These are phyloP conservation scores for Scleropages formosus DNA, from an alignment of 2,797 vertebrate species.

Conservation along the genomic window DNA sequence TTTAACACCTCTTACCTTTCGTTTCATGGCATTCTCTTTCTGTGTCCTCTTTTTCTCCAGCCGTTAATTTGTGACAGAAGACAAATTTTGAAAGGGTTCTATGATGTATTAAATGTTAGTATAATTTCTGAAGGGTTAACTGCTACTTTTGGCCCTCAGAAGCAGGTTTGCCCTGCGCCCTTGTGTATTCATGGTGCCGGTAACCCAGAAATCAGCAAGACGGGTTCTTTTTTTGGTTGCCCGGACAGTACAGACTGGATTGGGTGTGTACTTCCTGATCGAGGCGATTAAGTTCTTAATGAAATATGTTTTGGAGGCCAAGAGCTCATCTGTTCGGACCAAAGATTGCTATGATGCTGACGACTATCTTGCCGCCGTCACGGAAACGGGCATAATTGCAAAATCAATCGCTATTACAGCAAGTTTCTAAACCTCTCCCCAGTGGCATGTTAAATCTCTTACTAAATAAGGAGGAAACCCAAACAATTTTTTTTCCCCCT, in stretches of 20 bases:
- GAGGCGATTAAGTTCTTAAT: slow-evolving; percentile 10
- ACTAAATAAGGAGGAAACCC: background rate
- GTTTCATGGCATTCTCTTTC: no score
- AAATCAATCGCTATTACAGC: background rate
- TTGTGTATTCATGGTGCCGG: slow-evolving; percentile 14
- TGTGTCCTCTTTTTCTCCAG: no score
- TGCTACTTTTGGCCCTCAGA: background rate
- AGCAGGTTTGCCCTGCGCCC: background rate
- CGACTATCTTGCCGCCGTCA: background rate
- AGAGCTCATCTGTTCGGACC: slow-evolving; percentile 8
- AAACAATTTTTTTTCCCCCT: background rate
- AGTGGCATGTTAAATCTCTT: background rate
- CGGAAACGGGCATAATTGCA: background rate
- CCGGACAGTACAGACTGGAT: background rate
- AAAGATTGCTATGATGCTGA: background rate
- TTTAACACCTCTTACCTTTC: no score
- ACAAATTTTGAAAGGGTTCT: background rate
- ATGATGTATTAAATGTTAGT: background rate
- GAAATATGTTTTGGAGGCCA: background rate
- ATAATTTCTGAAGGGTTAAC: background rate
- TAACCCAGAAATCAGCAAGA: background rate
- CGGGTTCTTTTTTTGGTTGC: background rate
- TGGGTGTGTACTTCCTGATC: slow-evolving; percentile 17
- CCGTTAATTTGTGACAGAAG: no score
- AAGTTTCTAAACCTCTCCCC: slow-evolving; percentile 1